Evolutionary conservation across 1,140 invertebrate species (phyloP), one percentile per base, ranked within the genome.

Genomic region (Leptopilina boulardi): DNA sequence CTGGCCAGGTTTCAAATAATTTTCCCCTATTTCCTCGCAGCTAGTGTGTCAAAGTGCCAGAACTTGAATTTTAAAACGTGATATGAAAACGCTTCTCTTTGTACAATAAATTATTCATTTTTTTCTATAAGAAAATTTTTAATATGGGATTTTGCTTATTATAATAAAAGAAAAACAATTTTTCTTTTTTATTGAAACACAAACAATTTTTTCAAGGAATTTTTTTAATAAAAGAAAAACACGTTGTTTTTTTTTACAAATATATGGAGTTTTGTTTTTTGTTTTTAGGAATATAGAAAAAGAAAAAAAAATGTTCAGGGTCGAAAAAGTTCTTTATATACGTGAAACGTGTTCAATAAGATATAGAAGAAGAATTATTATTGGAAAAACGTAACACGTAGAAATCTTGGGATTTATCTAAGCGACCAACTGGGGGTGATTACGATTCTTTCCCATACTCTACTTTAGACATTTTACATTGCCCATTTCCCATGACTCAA

Each of bases 1-100:
- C 80, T 84, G 80, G 80, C 80, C 76, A 76, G 79, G 76, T 80
- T 82, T 80, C 80, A 82, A 82, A 76, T 79, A 78, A 82, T 80
- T 80, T 82, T 77, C 80, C 79, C 76, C 77, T 75, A 78, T 77
- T 83, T 80, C 59, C 59, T n/a, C 26, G 13, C 59, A 26, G 59
- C n/a, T 38, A 34, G 30, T n/a, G n/a, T n/a, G n/a, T n/a, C 23
- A 66, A 51, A 66, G 59, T 66, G 59, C 26, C 59, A 30, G 21
- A 66, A 13, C 13, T 30, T 23, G 8, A 66, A 66, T 66, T 30
- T 66, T n/a, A 30, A 3, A 13, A 0, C 4, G 23, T 38, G 34
- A 38, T 38, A 38, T n/a, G n/a, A n/a, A n/a, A n/a, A n/a, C n/a
- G n/a, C n/a, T n/a, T n/a, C n/a, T n/a, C n/a, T n/a, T n/a, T n/a